Base-by-base conservation (phyloP, 1,140 invertebrate species). In the Drosophila oshimai region DNA sequence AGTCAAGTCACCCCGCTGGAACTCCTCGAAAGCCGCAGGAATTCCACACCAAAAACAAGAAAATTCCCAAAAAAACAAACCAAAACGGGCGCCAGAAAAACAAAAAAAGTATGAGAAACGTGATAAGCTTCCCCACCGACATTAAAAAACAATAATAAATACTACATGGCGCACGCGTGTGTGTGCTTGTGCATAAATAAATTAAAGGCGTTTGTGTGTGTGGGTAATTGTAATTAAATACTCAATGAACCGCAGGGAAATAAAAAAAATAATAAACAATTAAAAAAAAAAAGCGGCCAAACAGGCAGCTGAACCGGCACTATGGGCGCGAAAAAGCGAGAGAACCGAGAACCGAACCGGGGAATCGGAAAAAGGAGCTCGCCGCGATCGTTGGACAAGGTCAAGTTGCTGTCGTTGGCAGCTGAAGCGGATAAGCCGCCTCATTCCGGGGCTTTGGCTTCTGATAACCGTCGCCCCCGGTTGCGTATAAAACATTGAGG, bases 231-330 rank as follows among this genome's bases (percentile, higher is more conserved):
- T 73, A 86, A 86, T 86, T 87, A 86, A 87, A 50, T 87, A 87
- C 80, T 86, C 81, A 86, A 81, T 86, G 80, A 86, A 86, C 80
- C 42, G 80, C 58, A 70, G 78, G 78, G 77, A 80, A 79, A 74
- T 64, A 17, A 39, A 44, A 33, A 10, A 45, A 46, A 9, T 0
- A 64, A 33, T 6, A 42, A 31, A 20, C 7, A 31, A 7, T 12
- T 26, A 12, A 24, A 39, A 18, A 41, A 17, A 61, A 73, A 84
- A 86, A 86, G 81, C 41, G 6, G 34, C 62, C 76, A 86, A 86
- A 87, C 81, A 74, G 81, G 76, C 81, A 87, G 76, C 76, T 67
- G 71, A 76, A 64, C 62, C 51, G 57, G 70, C 49, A 70, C 10
- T 50, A 18, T 36, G 31, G n/a, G n/a, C n/a, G n/a, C n/a, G n/a